Percentiles rank a stretch among this genome's conserved stretches.
phyloP scores from a whole-genome alignment of 2,888 invertebrate genomes.

The Petrolisthes manimaculis region DNA sequence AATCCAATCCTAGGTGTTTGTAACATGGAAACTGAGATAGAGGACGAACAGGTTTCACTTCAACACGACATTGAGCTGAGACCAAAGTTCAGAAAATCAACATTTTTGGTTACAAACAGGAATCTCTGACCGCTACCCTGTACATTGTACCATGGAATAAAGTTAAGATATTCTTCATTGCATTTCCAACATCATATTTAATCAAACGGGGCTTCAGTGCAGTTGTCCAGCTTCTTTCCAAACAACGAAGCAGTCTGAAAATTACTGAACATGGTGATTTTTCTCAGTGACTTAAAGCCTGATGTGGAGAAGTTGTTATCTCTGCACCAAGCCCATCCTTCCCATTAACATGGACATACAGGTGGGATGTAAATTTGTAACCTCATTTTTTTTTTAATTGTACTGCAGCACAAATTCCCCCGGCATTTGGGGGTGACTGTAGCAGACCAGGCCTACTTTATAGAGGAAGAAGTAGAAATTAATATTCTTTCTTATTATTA shows the following conservation, averaged over 20 bases:
- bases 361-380: too few relatives aligned
- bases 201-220: slow-evolving; percentile 49
- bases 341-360: too few relatives aligned
- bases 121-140: slow-evolving; percentile 50
- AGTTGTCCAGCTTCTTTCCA: slow-evolving; percentile 33
- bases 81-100: slow-evolving; percentile 52
- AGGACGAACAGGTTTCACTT: slow-evolving; percentile 47
- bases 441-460: too few relatives aligned
- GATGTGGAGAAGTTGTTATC: slow-evolving; percentile 31
- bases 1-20: too few relatives aligned
- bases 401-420: too few relatives aligned
- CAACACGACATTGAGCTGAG: slow-evolving; percentile 58
- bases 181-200: slow-evolving; percentile 57
- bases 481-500: too few relatives aligned
- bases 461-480: too few relatives aligned
- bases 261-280: slow-evolving; percentile 31
- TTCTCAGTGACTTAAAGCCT: slow-evolving; percentile 26
- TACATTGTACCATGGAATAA: slow-evolving; percentile 23
- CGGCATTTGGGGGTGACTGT: too few relatives aligned
- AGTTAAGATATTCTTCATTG: slow-evolving; percentile 30
- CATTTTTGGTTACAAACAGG: slow-evolving; percentile 53
- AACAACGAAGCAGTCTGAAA: slow-evolving; percentile 38
- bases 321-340: slow-evolving; percentile 34
- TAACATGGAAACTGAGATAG: slow-evolving; percentile 35
- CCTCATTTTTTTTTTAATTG: too few relatives aligned